phyloP scores from a whole-genome alignment of 2,797 vertebrate species.

The Cheirogaleus major region DNA sequence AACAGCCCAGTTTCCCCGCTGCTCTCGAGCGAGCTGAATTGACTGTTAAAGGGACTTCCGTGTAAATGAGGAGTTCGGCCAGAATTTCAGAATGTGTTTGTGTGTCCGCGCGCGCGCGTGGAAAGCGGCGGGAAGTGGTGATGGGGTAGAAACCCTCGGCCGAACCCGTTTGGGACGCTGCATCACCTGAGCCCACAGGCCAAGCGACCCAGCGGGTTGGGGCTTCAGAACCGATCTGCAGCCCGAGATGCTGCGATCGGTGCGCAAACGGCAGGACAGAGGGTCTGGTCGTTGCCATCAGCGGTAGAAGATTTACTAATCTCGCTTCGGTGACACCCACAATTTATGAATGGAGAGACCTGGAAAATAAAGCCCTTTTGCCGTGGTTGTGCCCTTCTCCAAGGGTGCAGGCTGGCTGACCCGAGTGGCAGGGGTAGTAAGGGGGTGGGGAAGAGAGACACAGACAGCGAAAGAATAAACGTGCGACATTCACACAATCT shows the following conservation, averaged over 20 bases:
- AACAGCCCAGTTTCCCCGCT: constrained; percentile 74
- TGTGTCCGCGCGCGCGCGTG: neutral
- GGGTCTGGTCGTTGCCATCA: constrained; percentile 21
- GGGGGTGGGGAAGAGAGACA: constrained; percentile 50
- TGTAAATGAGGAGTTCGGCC: constrained; percentile 25
- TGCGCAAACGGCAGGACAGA: neutral
- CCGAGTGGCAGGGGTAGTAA: constrained; percentile 42
- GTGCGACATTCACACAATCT: constrained; percentile 71
- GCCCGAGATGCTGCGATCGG: neutral
- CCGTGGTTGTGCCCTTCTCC: neutral
- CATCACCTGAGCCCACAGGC: constrained; percentile 48
- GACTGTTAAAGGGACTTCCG: constrained; percentile 65
- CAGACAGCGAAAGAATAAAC: constrained; percentile 76
- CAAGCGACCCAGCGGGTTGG: neutral
- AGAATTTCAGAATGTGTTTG: neutral
- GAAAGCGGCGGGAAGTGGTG: neutral
- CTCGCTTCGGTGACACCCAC: constrained; percentile 57
- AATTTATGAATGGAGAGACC: constrained; percentile 57
- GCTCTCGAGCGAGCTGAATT: constrained; percentile 67
- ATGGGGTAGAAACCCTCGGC: neutral
- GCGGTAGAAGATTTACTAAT: constrained; percentile 55
- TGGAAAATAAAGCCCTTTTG: constrained; percentile 53
- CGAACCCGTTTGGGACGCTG: constrained; percentile 55
- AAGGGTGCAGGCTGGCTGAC: constrained; percentile 15
- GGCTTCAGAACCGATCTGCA: neutral